Evolutionary conservation across 2,888 invertebrate species (phyloP).

Genomic region (Chorisops tibialis): DNA sequence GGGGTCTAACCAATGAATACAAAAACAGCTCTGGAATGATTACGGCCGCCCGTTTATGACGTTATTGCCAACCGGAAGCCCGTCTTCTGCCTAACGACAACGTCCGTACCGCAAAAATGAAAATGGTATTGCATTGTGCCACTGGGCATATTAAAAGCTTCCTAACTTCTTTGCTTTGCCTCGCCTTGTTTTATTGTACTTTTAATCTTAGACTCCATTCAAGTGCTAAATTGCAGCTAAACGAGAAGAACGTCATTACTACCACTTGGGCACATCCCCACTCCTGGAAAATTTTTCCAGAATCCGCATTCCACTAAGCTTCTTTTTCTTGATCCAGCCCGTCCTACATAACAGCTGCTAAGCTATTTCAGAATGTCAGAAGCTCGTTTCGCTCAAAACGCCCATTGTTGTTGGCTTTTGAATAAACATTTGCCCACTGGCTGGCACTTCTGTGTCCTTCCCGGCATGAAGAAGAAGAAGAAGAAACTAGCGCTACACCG

Average conservation of each 20-base stretch:
- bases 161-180: not conserved
- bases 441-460: not conserved
- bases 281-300: not conserved
- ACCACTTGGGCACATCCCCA: not conserved
- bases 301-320: not conserved
- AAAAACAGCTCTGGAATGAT: conserved; percentile 11
- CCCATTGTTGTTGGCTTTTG: conserved; percentile 7
- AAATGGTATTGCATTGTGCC: conserved; percentile 19
- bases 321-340: not conserved
- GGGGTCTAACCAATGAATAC: conserved; percentile 18
- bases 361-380: no score
- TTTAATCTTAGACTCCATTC: conserved; percentile 23
- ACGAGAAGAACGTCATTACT: conserved; percentile 9
- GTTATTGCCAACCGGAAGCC: conserved; percentile 13
- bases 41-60: not conserved
- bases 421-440: conserved; percentile 20
- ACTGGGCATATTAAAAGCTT: conserved; percentile 19
- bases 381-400: no score
- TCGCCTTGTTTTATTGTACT: conserved; percentile 13
- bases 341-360: no score
- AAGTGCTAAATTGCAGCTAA: conserved; percentile 19
- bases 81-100: not conserved
- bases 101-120: conserved; percentile 12
- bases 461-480: no score
- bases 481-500: no score